phyloP scores from a whole-genome alignment of 2,797 vertebrate species.

The Poeciliopsis turneri region DNA sequence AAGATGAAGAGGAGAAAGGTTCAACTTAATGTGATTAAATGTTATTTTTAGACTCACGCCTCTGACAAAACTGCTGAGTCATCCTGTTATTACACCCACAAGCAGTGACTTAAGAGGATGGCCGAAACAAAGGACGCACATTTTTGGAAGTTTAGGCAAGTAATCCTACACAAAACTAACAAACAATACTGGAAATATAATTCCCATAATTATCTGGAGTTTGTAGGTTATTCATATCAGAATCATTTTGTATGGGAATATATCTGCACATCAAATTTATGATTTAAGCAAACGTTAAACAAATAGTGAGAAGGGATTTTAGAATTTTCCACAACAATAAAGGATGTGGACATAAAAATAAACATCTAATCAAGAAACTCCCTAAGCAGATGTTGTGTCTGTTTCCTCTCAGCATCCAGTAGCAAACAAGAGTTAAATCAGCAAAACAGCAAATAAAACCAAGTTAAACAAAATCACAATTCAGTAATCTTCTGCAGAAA shows the following conservation, averaged over 20 bases:
- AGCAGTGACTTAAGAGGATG: background rate
- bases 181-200: background rate
- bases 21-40: background rate
- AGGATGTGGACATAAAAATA: background rate
- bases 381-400: background rate
- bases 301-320: background rate
- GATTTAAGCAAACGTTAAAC: background rate
- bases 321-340: background rate
- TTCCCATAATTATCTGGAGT: background rate
- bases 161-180: background rate
- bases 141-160: background rate
- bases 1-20: too few species aligned
- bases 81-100: background rate
- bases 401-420: conserved; percentile 4
- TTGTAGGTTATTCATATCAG: background rate
- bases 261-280: conserved; percentile 10
- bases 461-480: conserved; percentile 1
- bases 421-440: conserved; percentile 3
- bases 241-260: background rate
- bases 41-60: background rate
- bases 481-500: conserved; percentile 13
- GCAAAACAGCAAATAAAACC: background rate
- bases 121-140: background rate
- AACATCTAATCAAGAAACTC: conserved; percentile 1
- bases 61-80: background rate